Conservation (phyloP, 2,888 invertebrate species). For the Heliconius erato region DNA sequence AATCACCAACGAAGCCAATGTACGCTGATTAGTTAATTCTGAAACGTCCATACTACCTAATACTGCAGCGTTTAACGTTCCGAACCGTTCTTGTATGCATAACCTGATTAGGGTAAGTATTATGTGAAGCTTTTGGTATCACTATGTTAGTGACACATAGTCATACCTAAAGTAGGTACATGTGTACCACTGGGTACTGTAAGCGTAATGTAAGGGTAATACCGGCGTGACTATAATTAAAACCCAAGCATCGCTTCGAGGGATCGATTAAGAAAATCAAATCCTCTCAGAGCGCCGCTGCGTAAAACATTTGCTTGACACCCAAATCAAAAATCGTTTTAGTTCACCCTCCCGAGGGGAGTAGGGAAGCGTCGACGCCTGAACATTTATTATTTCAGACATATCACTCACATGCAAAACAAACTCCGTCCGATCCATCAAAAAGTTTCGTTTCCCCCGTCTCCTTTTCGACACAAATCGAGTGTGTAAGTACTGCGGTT, state of each 20-base stretch:
- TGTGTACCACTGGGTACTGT: background rate
- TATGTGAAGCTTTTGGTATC: slow-evolving; percentile 78
- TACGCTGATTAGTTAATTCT: slow-evolving; percentile 84
- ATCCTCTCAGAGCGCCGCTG: slow-evolving; percentile 79
- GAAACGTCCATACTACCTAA: slow-evolving; percentile 80
- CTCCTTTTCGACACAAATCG: slow-evolving; percentile 76
- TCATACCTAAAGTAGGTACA: background rate
- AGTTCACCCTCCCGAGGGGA: slow-evolving; percentile 78
- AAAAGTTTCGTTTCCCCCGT: slow-evolving; percentile 75
- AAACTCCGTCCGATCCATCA: slow-evolving; percentile 86
- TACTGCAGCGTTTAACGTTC: slow-evolving; percentile 71
- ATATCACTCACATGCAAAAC: slow-evolving; percentile 87
- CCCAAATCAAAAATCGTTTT: slow-evolving; percentile 87
- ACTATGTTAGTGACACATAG: slow-evolving; percentile 47
- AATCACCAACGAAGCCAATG: slow-evolving; percentile 82
- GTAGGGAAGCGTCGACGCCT: slow-evolving; percentile 83
- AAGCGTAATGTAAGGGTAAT: background rate
- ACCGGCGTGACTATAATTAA: slow-evolving; percentile 39
- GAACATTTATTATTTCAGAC: slow-evolving; percentile 87
- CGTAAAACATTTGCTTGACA: slow-evolving; percentile 86
- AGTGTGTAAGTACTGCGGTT: slow-evolving; percentile 83
- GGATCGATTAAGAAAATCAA: slow-evolving; percentile 86
- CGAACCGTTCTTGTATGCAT: slow-evolving; percentile 84
- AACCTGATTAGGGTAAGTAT: slow-evolving; percentile 85
- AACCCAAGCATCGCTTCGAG: slow-evolving; percentile 61